Evolutionary conservation across 2,113 vertebrate genomes (phyloP).

Genomic region (Urocitellus parryii): DNA sequence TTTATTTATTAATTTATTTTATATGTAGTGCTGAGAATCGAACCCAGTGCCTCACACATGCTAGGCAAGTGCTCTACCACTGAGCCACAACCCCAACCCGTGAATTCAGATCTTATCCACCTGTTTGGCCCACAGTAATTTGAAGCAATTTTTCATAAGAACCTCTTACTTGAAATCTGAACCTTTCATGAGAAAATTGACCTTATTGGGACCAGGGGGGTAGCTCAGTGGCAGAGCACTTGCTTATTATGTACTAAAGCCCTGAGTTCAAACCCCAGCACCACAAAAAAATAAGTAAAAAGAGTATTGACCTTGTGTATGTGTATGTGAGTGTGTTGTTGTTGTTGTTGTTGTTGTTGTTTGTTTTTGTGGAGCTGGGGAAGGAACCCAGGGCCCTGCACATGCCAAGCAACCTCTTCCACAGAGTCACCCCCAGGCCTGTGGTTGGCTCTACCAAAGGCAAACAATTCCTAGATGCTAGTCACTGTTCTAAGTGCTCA

Average conservation of each 20-base stretch:
- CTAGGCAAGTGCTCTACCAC: no score
- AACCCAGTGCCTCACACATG: no score
- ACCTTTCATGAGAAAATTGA: constrained; percentile 16
- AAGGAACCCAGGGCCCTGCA: background rate
- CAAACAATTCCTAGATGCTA: background rate
- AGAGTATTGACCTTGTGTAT: background rate
- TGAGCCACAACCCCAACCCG: no score
- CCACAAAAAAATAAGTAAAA: background rate
- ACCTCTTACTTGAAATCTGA: background rate
- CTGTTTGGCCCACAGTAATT: constrained; percentile 8
- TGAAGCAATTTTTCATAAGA: constrained; percentile 26
- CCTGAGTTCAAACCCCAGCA: background rate
- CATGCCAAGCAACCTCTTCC: no score
- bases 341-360: no score
- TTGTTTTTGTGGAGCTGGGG: background rate
- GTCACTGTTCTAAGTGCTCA: background rate
- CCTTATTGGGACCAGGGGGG: background rate
- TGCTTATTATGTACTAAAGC: background rate
- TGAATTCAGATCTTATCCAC: background rate
- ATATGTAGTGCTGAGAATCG: no score
- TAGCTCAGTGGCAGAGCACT: background rate
- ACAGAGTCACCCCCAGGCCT: background rate
- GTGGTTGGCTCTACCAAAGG: constrained; percentile 17
- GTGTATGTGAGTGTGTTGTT: background rate
- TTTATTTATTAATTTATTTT: no score